Conservation (phyloP, 2,888 invertebrate species). For the Graphium colonna region DNA sequence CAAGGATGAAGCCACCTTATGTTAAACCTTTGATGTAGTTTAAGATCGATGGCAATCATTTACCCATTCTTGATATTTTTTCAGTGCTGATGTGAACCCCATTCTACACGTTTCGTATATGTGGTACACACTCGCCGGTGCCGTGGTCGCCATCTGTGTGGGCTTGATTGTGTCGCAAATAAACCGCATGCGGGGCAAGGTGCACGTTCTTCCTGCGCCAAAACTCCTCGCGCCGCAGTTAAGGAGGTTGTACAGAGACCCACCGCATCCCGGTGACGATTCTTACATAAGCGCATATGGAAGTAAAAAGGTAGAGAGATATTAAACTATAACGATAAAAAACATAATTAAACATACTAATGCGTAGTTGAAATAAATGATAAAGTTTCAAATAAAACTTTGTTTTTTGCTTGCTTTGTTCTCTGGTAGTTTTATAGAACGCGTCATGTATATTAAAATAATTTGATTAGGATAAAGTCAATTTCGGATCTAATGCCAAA, state of each 20-base stretch:
- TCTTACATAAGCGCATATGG: constrained; percentile 64
- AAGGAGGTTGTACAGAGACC: constrained; percentile 75
- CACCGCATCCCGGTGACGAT: constrained; percentile 67
- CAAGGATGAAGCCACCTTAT: no score
- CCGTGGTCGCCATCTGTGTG: constrained; percentile 51
- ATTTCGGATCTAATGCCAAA: background rate
- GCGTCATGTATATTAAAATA: background rate
- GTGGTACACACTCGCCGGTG: constrained; percentile 84
- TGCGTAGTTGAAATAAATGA: no score
- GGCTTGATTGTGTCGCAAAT: constrained; percentile 53
- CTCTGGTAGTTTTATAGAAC: no score
- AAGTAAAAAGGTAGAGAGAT: constrained; percentile 48
- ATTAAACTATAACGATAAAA: background rate
- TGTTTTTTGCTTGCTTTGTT: no score
- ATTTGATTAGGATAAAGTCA: background rate
- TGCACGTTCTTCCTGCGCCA: constrained; percentile 58
- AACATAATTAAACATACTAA: no score
- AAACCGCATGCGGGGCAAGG: constrained; percentile 47
- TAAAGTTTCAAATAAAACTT: no score
- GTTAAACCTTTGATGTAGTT: no score
- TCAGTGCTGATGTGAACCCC: constrained; percentile 79
- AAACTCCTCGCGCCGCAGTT: constrained; percentile 86
- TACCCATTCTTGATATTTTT: constrained; percentile 12
- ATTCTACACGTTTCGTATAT: constrained; percentile 88
- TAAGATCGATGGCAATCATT: no score